Evolutionary conservation across 2,888 invertebrate species (phyloP).

Genomic region (Scaeva pyrastri): DNA sequence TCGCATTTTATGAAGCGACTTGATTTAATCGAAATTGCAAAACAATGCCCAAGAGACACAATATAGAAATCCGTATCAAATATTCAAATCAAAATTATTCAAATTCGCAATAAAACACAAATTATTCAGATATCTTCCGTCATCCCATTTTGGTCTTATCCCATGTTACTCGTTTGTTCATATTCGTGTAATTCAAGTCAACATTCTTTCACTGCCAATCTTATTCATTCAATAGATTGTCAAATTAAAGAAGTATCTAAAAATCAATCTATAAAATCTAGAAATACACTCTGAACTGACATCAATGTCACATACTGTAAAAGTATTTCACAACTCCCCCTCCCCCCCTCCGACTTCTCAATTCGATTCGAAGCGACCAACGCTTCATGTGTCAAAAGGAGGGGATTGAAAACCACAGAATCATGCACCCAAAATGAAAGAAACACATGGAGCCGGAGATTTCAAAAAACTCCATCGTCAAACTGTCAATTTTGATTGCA

Average conservation of each 20-base stretch:
- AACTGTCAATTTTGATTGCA: conserved; percentile 62
- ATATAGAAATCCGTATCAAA: conserved; percentile 11
- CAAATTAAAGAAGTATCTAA: conserved; percentile 23
- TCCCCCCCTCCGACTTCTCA: not conserved
- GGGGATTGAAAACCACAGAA: not conserved
- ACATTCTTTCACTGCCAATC: conserved; percentile 44
- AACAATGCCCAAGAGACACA: conserved; percentile 9
- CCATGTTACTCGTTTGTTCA: too few species aligned
- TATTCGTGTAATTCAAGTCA: conserved; percentile 48
- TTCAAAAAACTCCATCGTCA: conserved; percentile 51
- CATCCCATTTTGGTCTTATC: conserved; percentile 25
- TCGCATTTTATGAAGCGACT: too few species aligned
- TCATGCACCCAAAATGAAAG: conserved; percentile 16
- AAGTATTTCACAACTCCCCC: conserved; percentile 12
- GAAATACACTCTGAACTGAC: conserved; percentile 45
- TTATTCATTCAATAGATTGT: conserved; percentile 32
- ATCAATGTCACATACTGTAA: conserved; percentile 44
- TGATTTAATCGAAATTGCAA: not conserved
- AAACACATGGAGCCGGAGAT: not conserved
- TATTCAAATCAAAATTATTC: too few species aligned
- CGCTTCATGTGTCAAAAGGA: too few species aligned
- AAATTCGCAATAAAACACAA: not conserved
- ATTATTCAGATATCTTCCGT: conserved; percentile 37
- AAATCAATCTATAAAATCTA: not conserved
- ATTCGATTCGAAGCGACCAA: conserved; percentile 4